Evolutionary conservation across 2,797 vertebrate genomes (phyloP).

Genomic region (Coilia nasus): DNA sequence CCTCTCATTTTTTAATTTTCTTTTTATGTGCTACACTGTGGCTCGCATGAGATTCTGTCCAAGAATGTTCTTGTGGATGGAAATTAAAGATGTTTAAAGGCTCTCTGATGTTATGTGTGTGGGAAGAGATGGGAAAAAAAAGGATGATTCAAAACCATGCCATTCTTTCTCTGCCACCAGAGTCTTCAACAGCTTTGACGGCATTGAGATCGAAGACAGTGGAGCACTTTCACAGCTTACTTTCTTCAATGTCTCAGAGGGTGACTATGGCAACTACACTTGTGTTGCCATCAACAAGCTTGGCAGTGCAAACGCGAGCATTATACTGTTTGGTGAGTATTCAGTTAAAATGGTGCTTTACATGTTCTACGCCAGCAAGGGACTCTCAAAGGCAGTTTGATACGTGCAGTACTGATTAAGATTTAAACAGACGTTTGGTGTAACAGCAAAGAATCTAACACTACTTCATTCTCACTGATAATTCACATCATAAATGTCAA

Average conservation of each 20-base stretch:
- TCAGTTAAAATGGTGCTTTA: neutral
- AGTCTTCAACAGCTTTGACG: constrained; percentile 80
- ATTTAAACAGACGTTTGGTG: neutral
- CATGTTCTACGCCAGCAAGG: neutral
- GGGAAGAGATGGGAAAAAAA: neutral
- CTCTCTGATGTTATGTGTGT: constrained; percentile 42
- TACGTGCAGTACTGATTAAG: neutral
- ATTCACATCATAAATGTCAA: neutral
- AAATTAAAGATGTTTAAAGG: constrained; percentile 47
- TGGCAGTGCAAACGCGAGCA: constrained; percentile 89
- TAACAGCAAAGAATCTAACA: neutral
- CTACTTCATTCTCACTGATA: neutral
- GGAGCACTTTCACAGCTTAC: constrained; percentile 88
- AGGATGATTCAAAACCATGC: neutral
- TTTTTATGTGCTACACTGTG: neutral
- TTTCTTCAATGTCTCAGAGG: constrained; percentile 94
- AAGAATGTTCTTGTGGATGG: constrained; percentile 31
- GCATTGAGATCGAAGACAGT: constrained; percentile 82
- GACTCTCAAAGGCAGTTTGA: neutral
- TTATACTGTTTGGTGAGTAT: constrained; percentile 91
- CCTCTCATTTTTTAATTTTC: neutral
- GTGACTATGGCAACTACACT: constrained; percentile 96
- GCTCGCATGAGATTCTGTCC: neutral
- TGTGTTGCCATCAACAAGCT: constrained; percentile 93
- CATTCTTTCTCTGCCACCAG: constrained; percentile 57